A percentile compares a stretch with the other conserved stretches of the same genome.
phyloP scores from a whole-genome alignment of 2,113 vertebrate genomes.

The Tachysurus vachellii region DNA sequence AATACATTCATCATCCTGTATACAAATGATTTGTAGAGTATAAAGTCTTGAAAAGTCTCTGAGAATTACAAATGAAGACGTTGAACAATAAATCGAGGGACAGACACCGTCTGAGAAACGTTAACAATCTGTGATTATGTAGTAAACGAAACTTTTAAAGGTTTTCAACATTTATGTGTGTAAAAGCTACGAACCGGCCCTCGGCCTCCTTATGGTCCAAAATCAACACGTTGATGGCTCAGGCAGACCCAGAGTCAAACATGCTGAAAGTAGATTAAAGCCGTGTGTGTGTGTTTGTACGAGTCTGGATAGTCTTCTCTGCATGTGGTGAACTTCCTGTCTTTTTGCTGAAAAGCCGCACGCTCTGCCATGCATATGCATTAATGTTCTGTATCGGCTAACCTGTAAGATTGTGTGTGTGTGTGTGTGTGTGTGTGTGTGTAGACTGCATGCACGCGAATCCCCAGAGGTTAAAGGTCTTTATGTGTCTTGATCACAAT shows the following conservation, averaged over 20 bases:
- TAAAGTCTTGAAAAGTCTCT: not conserved
- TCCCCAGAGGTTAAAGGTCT: not conserved
- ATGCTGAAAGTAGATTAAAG: conserved; percentile 40
- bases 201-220: conserved; percentile 34
- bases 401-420: not conserved
- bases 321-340: conserved; percentile 47
- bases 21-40: not conserved
- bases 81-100: not conserved
- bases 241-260: conserved; percentile 23
- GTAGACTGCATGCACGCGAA: not conserved
- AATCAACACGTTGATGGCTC: conserved; percentile 37
- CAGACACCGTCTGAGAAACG: not conserved
- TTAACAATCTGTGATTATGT: not conserved
- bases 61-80: not conserved
- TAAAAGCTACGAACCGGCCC: conserved; percentile 1
- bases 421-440: too few relatives aligned
- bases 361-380: not conserved
- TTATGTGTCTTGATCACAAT: not conserved
- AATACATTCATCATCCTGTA: not conserved
- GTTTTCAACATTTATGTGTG: not conserved
- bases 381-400: not conserved
- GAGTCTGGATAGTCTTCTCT: conserved; percentile 29
- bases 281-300: conserved; percentile 17
- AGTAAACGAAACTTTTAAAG: not conserved
- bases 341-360: conserved; percentile 30